These are phyloP conservation scores for Zaprionus lineosus DNA, from an alignment of 2,888 invertebrate genomes.

Conservation along the genomic window DNA sequence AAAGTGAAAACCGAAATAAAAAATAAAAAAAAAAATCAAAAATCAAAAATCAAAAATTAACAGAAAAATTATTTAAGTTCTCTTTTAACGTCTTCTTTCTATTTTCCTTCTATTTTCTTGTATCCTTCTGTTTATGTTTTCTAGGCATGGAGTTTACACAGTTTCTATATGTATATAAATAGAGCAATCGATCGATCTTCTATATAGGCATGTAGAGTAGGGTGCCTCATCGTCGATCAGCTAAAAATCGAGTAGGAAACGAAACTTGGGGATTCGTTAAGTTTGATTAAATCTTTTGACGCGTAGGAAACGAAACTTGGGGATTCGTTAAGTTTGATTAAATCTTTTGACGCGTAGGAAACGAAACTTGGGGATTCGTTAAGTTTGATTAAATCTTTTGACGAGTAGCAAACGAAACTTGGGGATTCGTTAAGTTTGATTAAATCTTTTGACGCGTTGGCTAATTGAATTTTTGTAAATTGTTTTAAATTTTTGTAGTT, in stretches of 20 bases:
- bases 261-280: too few species aligned
- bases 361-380: too few species aligned
- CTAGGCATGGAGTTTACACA: conserved; percentile 70
- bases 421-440: background rate
- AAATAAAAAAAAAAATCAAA: conserved; percentile 19
- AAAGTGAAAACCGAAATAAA: conserved; percentile 36
- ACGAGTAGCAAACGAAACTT: too few species aligned
- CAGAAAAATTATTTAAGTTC: conserved; percentile 4
- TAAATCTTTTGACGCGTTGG: conserved; percentile 44
- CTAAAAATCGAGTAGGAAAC: conserved; percentile 10
- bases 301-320: too few species aligned
- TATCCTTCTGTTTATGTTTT: conserved; percentile 27
- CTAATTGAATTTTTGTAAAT: conserved; percentile 55
- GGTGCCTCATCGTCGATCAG: too few species aligned
- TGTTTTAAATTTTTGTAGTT: conserved; percentile 18
- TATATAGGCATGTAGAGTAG: conserved; percentile 23
- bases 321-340: background rate
- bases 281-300: conserved; percentile 16
- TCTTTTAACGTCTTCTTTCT: conserved; percentile 3
- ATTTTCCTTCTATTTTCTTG: conserved; percentile 2
- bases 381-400: conserved; percentile 16
- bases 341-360: conserved; percentile 47
- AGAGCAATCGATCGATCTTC: too few species aligned
- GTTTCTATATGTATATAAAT: conserved; percentile 20
- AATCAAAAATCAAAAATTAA: background rate